A percentile compares a stretch with the other conserved stretches of the same genome.
Conservation (phyloP, 92 coral and sea anemone genomes). For the Umimayanthus kanabou region DNA sequence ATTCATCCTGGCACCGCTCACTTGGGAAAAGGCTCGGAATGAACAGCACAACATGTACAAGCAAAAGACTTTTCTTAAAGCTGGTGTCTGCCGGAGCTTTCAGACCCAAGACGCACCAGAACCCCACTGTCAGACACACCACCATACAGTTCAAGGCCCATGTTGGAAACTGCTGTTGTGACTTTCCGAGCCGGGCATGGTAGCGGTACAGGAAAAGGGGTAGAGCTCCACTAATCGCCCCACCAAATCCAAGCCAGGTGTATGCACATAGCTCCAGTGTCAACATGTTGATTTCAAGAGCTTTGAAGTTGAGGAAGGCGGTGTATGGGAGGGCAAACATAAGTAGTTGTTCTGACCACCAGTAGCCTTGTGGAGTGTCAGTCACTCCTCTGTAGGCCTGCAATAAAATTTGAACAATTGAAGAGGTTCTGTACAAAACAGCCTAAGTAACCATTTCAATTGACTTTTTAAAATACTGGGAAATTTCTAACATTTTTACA, state of each 20-base stretch:
- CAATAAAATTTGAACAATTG: neutral
- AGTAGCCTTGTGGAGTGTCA: constrained; percentile 55
- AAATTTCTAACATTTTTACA: too few species aligned
- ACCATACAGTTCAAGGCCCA: constrained; percentile 63
- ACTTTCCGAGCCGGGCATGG: constrained; percentile 43
- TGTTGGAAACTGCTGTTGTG: constrained; percentile 43
- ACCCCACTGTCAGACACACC: constrained; percentile 63
- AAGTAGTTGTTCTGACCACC: constrained; percentile 71
- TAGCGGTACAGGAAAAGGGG: constrained; percentile 63
- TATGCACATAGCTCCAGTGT: constrained; percentile 65
- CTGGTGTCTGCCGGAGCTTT: constrained; percentile 42
- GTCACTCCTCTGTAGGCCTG: constrained; percentile 54
- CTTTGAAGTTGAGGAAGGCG: constrained; percentile 62
- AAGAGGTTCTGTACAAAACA: too few species aligned
- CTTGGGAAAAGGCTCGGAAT: constrained; percentile 64
- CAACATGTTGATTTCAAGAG: constrained; percentile 67
- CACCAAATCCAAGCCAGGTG: constrained; percentile 69
- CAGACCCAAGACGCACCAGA: constrained; percentile 49
- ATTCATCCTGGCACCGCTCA: constrained; percentile 24
- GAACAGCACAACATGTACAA: constrained; percentile 49
- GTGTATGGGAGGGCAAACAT: constrained; percentile 63
- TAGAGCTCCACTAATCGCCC: constrained; percentile 56
- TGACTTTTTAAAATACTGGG: too few species aligned
- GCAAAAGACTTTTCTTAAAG: constrained; percentile 47
- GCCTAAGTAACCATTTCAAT: too few species aligned